Base-by-base conservation (phyloP, 2,888 invertebrate genomes). In the Hymenopus coronatus region DNA sequence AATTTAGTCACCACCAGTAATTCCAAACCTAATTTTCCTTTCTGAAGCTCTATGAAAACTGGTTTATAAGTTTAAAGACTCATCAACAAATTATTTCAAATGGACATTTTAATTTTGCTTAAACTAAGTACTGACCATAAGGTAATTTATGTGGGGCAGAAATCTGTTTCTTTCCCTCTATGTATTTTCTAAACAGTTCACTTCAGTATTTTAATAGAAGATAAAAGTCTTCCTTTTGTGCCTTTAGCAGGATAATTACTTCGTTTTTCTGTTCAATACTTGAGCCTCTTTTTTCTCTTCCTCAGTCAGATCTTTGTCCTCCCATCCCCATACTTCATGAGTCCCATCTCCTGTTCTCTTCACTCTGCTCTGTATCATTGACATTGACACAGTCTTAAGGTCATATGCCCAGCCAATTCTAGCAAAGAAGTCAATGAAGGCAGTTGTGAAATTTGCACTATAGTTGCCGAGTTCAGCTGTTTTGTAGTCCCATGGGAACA, bases 361-460 rank as follows among this genome's bases (percentile, higher is more conserved):
- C 0, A 96, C 96, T 28, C 97, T 94, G 91, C 94, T 96, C 92
- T 95, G 94, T 20, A 97, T 94, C 91, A 96, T 96, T 88, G 96
- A 96, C 14, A 94, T 92, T 0, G 97, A 96, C 0, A 97, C 97
- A 0, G 96, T 96, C 93, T 97, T 98, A 91, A 98, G 93, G 93
- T 98, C 98, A 92, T 98, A 98, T 0, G 97, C 98, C 96, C 96
- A 97, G 28, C 98, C 98, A 91, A 98, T 94, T 92, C 95, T 96
- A 20, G 97, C 96, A 93, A 97, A 97, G 92, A 97, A 95, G 92
- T 98, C 97, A 91, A 98, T 97, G 92, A 97, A 96, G 20, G 94
- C 93, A 0, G 97, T 96, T 0, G 97, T 97, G 91, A 96, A 94
- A 92, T 98, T 98, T 28, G 96, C 93, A 90, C 95, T 94, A 93